Evolutionary conservation across 2,797 vertebrate species (phyloP).

Genomic region (Carcharodon carcharias): DNA sequence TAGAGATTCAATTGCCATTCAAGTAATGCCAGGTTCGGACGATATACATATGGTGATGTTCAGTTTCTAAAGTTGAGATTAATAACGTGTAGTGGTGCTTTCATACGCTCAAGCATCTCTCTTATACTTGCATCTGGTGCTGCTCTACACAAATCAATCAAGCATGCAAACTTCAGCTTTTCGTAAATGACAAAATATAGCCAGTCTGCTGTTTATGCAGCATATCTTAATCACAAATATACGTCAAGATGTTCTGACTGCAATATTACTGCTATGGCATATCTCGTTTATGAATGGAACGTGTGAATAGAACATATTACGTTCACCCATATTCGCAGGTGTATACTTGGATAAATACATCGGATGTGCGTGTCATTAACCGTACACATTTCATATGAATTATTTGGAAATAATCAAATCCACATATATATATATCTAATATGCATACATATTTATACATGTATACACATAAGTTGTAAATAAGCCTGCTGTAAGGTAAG

Average conservation of each 20-base stretch:
- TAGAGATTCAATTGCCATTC: not conserved
- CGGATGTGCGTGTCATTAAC: too few species aligned
- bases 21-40: not conserved
- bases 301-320: not conserved
- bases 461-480: not conserved
- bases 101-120: not conserved
- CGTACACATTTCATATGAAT: not conserved
- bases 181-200: slow-evolving; percentile 30
- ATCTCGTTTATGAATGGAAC: not conserved
- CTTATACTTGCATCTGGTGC: not conserved
- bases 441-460: too few species aligned
- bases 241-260: not conserved
- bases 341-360: not conserved
- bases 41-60: slow-evolving; percentile 18
- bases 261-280: not conserved
- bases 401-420: not conserved
- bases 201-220: slow-evolving; percentile 17
- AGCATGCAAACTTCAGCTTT: slow-evolving; percentile 11
- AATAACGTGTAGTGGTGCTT: slow-evolving; percentile 14
- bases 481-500: not conserved
- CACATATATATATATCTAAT: too few species aligned
- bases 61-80: slow-evolving; percentile 26
- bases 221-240: not conserved
- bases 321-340: not conserved
- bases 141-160: slow-evolving; percentile 19